Conservation (phyloP, 2,888 invertebrate species). For the Coelogynopora nodosa region DNA sequence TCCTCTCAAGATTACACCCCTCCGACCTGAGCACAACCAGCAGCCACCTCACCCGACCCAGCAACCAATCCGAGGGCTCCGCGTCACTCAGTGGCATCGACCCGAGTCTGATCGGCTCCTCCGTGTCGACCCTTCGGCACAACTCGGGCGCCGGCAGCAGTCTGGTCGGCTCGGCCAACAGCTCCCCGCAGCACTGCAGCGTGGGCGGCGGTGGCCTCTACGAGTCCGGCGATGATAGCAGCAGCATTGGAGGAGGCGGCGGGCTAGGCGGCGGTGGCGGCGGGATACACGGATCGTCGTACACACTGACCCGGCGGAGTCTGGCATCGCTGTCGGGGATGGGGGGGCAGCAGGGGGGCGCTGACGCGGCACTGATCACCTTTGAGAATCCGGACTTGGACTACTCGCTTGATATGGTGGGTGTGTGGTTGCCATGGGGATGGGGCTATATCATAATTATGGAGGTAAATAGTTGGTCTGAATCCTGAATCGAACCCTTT, state of each 20-base stretch:
- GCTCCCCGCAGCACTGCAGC: slow-evolving; percentile 4
- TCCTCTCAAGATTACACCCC: background rate
- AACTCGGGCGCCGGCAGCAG: background rate
- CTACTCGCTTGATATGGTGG: background rate
- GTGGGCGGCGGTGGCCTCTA: background rate
- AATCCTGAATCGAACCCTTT: no score
- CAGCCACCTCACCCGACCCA: background rate
- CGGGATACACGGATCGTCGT: background rate
- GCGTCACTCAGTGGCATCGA: background rate
- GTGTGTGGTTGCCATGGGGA: no score
- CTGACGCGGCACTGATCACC: background rate
- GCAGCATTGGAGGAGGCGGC: background rate
- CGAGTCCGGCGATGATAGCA: background rate
- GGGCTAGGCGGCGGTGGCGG: background rate
- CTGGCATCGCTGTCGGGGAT: background rate
- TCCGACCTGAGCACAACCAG: background rate
- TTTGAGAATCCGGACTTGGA: background rate
- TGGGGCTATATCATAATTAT: no score
- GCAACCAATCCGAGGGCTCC: background rate
- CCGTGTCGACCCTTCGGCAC: background rate
- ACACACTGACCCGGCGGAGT: background rate
- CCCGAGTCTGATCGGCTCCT: background rate
- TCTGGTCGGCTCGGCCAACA: background rate
- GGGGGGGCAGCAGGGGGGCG: background rate
- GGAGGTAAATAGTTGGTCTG: no score